Percentiles rank a stretch among this genome's conserved stretches.
Evolutionary conservation across 92 coral and sea anemone species (phyloP).

Genomic region (Zoanthus sansibaricus): DNA sequence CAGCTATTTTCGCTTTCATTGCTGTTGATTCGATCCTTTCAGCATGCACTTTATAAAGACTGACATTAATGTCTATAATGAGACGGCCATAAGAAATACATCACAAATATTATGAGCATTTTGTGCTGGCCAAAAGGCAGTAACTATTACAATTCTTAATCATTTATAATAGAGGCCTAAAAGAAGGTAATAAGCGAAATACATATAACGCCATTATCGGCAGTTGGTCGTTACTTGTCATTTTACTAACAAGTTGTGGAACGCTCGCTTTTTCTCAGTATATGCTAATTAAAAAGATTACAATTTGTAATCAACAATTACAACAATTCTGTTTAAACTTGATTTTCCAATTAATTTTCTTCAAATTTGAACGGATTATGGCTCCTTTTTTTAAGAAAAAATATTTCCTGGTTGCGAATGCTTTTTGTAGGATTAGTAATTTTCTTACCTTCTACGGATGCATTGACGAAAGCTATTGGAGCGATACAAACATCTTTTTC

Average conservation of each 20-base stretch:
- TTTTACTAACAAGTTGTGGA: background rate
- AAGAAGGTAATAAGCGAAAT: background rate
- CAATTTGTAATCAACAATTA: background rate
- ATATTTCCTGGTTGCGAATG: background rate
- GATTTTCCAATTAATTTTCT: background rate
- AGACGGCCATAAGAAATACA: background rate
- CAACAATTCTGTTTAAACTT: background rate
- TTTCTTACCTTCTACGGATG: constrained; percentile 7
- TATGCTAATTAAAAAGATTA: background rate
- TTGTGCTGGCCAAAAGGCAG: background rate
- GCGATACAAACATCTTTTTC: constrained; percentile 57
- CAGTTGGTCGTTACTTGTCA: background rate
- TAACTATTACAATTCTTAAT: background rate
- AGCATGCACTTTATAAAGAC: background rate
- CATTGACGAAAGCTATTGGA: constrained; percentile 55
- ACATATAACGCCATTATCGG: background rate
- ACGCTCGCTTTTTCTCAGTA: background rate
- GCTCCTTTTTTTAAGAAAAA: background rate
- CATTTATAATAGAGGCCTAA: background rate
- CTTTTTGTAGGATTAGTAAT: too few relatives aligned
- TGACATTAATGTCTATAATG: background rate
- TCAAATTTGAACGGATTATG: background rate
- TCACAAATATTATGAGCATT: background rate
- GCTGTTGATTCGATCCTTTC: background rate
- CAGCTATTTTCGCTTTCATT: background rate